Evolutionary conservation across 1,140 invertebrate genomes (phyloP).

Genomic region (Tachypleus tridentatus): DNA sequence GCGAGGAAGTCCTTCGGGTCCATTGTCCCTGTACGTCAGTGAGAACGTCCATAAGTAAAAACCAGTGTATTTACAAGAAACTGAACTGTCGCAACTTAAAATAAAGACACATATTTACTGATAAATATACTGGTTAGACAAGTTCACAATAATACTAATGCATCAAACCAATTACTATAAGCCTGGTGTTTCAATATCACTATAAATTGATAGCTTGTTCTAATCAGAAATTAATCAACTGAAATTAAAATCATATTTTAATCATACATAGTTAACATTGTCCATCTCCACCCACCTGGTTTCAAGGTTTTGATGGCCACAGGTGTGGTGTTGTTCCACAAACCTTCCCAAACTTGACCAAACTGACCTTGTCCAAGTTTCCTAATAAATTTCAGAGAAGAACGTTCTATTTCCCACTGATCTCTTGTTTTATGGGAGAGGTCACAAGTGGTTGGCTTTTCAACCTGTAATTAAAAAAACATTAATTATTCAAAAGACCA

Average conservation of each 20-base stretch:
- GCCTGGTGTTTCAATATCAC: too few relatives aligned
- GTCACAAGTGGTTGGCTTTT: slow-evolving; percentile 93
- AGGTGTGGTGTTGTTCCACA: slow-evolving; percentile 97
- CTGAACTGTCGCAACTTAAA: too few relatives aligned
- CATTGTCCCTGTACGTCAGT: slow-evolving; percentile 62
- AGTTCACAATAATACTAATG: too few relatives aligned
- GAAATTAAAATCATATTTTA: slow-evolving; percentile 13
- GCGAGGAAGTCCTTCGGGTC: slow-evolving; percentile 96
- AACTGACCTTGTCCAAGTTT: slow-evolving; percentile 97
- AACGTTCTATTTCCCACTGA: slow-evolving; percentile 97
- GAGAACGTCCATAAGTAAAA: too few relatives aligned
- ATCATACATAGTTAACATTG: slow-evolving; percentile 1
- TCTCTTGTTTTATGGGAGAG: slow-evolving; percentile 92
- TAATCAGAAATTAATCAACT: too few relatives aligned
- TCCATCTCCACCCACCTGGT: slow-evolving; percentile 46
- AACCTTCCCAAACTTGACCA: slow-evolving; percentile 97
- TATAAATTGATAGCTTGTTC: too few relatives aligned
- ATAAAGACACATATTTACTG: too few relatives aligned
- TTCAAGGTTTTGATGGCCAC: slow-evolving; percentile 98
- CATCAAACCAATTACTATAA: too few relatives aligned
- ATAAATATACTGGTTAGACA: too few relatives aligned
- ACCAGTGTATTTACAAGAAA: too few relatives aligned
- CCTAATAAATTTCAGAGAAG: slow-evolving; percentile 83
- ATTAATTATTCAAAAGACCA: too few relatives aligned
- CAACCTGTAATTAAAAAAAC: slow-evolving; percentile 50